Base-by-base conservation (phyloP, 2,888 invertebrate genomes). In the Trimorus sp. region DNA sequence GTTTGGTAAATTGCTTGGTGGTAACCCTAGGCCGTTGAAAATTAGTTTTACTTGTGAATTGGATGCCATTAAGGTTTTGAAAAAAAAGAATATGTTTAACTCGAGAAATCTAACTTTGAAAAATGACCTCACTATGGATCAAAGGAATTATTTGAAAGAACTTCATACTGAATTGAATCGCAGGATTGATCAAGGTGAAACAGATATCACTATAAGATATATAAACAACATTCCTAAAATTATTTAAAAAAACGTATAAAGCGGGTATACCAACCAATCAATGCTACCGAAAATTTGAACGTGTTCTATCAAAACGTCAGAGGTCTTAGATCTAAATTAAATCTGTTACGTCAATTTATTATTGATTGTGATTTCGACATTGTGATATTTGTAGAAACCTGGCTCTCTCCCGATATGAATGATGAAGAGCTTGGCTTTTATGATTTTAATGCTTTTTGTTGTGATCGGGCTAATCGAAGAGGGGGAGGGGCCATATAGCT, bases 271-370 rank as follows among this genome's bases (percentile, higher is more conserved):
- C 48, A n/a, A 12, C 11, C 11, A 7, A 7, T 48, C 14, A 12
- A 12, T 40, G 40, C 11, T 11, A 8, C 8, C 11, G 7, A 3
- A 9, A 11, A 56, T 37, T 36, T 56, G 37, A 6, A 4, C 4
- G 2, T 56, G 8, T 56, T 37, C 37, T 56, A 56, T 37, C 56
- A 56, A 56, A 56, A 56, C 37, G 56, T 56, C 0, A 14, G 37
- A 12, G 37, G 56, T 12, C 37, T 56, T 7, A 8, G 37, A 12
- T 11, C 56, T 1, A 56, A 56, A 37, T 16, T 56, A 5, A 8
- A 56, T 37, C 9, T 56, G 36, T 36, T 36, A 6, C 56, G 56
- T n/a, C 9, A 37, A 37, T 37, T 3, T 11, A 8, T 12, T 6
- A 7, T 16, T 36, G 12, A 7, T 37, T 36, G 11, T 12, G 12